Percentiles rank a stretch among this genome's conserved stretches.
phyloP scores from a whole-genome alignment of 2,113 vertebrate genomes.

The Zonotrichia leucophrys region DNA sequence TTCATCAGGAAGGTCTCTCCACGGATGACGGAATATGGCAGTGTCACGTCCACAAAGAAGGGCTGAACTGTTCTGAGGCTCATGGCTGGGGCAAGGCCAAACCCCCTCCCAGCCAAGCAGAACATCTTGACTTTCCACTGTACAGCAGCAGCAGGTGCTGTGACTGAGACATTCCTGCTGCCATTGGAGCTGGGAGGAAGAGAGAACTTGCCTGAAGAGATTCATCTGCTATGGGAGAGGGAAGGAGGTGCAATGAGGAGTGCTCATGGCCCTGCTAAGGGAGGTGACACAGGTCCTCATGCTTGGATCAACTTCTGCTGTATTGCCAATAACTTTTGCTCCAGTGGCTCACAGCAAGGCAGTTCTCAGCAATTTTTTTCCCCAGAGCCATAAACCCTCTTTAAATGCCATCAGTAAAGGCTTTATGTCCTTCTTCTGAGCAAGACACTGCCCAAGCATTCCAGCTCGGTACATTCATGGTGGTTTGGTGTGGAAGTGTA shows the following conservation, averaged over 20 bases:
- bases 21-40: slow-evolving; percentile 81
- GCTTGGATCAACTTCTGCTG: neutral
- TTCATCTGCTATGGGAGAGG: neutral
- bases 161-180: slow-evolving; percentile 35
- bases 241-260: neutral
- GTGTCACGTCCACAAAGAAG: slow-evolving; percentile 79
- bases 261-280: neutral
- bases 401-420: neutral
- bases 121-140: slow-evolving; percentile 82
- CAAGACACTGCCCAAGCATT: neutral
- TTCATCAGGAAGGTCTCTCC: slow-evolving; percentile 82
- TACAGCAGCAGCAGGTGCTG: slow-evolving; percentile 78
- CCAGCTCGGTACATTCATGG: neutral
- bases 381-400: neutral
- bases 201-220: neutral
- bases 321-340: neutral
- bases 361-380: neutral
- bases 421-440: neutral
- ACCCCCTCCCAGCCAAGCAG: slow-evolving; percentile 77
- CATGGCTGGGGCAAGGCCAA: slow-evolving; percentile 75
- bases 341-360: neutral
- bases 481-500: neutral
- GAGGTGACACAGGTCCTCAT: neutral
- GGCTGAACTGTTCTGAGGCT: slow-evolving; percentile 80
- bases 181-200: slow-evolving; percentile 44